Base-by-base conservation (phyloP, 2,113 vertebrate genomes). In the Macrotus californicus region DNA sequence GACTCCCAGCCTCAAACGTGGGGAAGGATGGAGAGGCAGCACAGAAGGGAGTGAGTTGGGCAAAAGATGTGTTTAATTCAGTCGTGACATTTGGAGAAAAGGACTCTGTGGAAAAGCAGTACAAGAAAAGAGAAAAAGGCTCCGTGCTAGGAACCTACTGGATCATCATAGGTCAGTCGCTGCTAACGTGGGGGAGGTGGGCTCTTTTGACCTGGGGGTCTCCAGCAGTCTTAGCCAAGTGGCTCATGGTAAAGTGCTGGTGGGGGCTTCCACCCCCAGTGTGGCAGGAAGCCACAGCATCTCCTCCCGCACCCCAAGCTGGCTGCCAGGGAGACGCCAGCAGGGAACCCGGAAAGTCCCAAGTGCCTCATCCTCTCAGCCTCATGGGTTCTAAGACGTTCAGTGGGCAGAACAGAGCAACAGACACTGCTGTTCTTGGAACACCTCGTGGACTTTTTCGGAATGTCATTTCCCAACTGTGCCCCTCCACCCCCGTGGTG, bases 21-120 rank as follows among this genome's bases (percentile, higher is more conserved):
- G 21, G 59, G 83, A 64, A 75, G 56, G 59, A 36, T 2, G 15
- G 59, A n/a, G 43, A 24, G 8, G 56, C 14, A 15, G 43, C 13
- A 5, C 85, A 54, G 91, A 67, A 84, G 76, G 26, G 84, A 50
- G 48, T 11, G 75, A 56, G 22, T 5, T 72, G 52, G 93, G 6
- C 9, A 31, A 36, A 39, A 43, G 79, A n/a, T 3, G n/a, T 67
- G 72, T 46, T 72, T 18, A 75, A 75, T 89, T 93, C 83, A 50
- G 39, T 34, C 18, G 16, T 79, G 94, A 73, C 80, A 54, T 86
- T 82, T 92, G 87, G 70, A 79, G 36, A 69, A 70, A 52, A 86
- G 1, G 48, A 79, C 82, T 82, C 48, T 93, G 80, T 93, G 75
- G 84, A 39, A 89, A 80, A 64, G 36, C 59, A 84, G 75, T 7